A percentile compares a stretch with the other conserved stretches of the same genome.
Evolutionary conservation across 2,797 vertebrate genomes (phyloP).

Genomic region (Bovichtus variegatus): DNA sequence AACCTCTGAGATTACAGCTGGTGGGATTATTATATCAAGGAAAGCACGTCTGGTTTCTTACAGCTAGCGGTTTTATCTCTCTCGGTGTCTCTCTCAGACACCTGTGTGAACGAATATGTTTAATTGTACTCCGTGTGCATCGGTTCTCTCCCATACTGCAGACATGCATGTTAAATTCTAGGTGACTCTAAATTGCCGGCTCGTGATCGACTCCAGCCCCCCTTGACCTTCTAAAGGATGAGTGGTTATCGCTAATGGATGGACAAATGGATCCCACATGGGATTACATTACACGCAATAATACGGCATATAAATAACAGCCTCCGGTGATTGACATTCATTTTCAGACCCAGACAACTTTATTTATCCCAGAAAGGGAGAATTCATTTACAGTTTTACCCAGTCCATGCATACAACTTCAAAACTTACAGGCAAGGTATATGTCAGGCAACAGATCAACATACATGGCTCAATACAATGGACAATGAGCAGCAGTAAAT

Average conservation of each 20-base stretch:
- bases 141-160: background rate
- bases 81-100: no score
- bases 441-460: no score
- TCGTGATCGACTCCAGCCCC: no score
- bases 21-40: constrained; percentile 63
- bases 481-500: no score
- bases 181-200: background rate
- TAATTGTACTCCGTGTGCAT: no score
- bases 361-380: no score
- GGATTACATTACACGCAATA: background rate
- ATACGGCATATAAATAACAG: background rate
- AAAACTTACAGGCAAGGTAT: no score
- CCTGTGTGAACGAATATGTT: background rate
- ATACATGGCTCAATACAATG: no score
- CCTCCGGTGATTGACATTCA: background rate
- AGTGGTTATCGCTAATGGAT: background rate
- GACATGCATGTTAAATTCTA: background rate
- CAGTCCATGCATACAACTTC: no score
- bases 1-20: constrained; percentile 52
- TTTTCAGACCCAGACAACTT: background rate
- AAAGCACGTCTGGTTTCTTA: constrained; percentile 35
- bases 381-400: no score
- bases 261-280: background rate
- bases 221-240: no score
- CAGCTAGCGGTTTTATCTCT: constrained; percentile 15